Evolutionary conservation across 2,113 vertebrate genomes (phyloP).

Genomic region (Phocoena sinus): DNA sequence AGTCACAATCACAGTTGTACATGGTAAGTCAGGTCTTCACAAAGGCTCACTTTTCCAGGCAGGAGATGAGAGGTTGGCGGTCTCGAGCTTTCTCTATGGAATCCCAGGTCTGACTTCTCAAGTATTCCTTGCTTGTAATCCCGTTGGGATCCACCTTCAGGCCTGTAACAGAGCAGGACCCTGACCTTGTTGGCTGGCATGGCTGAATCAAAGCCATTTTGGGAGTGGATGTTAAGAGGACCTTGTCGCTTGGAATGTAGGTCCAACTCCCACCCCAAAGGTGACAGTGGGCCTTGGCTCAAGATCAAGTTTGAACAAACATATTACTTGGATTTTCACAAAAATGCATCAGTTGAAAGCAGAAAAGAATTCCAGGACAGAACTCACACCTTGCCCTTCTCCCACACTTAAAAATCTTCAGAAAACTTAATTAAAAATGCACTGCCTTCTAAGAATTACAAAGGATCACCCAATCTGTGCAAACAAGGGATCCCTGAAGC

Average conservation of each 20-base stretch:
- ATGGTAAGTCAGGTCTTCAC: neutral
- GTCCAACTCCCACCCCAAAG: neutral
- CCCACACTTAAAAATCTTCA: constrained; percentile 55
- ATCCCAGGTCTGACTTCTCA: neutral
- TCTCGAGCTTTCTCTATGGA: neutral
- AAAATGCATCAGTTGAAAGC: neutral
- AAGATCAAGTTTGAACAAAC: neutral
- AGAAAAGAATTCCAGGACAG: neutral
- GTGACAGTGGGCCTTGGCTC: neutral
- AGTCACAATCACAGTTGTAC: constrained; percentile 37
- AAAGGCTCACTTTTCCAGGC: constrained; percentile 23
- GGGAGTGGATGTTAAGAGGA: neutral
- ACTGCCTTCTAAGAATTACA: constrained; percentile 76
- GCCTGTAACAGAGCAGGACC: neutral
- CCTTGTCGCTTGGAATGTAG: neutral
- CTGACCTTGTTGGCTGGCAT: neutral
- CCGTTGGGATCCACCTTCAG: neutral
- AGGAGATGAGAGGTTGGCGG: neutral
- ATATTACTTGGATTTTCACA: neutral
- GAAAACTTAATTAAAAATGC: constrained; percentile 79
- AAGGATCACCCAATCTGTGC: constrained; percentile 75
- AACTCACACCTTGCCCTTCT: neutral
- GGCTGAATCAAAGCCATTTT: neutral
- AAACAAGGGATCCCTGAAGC: constrained; percentile 67
- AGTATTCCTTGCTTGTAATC: neutral